Percentiles rank a stretch among this genome's conserved stretches.
Evolutionary conservation across 1,140 invertebrate species (phyloP).

Genomic region (Brachionus sp.): DNA sequence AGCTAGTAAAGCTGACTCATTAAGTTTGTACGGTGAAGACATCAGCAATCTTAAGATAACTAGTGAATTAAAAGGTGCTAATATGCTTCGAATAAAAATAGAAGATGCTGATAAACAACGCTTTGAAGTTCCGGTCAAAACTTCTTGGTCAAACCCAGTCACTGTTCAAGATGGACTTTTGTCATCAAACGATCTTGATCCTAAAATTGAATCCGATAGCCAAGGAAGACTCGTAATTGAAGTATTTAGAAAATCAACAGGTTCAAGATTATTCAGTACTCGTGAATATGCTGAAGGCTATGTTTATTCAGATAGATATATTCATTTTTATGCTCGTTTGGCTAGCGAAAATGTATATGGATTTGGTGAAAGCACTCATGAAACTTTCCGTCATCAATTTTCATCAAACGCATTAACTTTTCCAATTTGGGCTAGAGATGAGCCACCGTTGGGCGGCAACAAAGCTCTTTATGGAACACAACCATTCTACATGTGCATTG

Average conservation of each 20-base stretch:
- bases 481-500: conserved; percentile 38
- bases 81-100: conserved; percentile 48
- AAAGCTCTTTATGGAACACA: conserved; percentile 32
- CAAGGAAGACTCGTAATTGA: conserved; percentile 21
- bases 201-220: conserved; percentile 16
- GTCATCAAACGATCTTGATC: conserved; percentile 11
- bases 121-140: conserved; percentile 55
- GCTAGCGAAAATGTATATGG: conserved; percentile 45
- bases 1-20: not conserved
- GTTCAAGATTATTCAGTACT: conserved; percentile 25
- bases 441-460: conserved; percentile 4
- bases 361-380: conserved; percentile 45
- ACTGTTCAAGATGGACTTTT: not conserved
- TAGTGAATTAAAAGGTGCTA: conserved; percentile 31
- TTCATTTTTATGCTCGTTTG: conserved; percentile 47
- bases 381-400: conserved; percentile 35
- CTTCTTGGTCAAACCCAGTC: conserved; percentile 3
- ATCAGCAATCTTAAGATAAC: conserved; percentile 15
- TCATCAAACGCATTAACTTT: conserved; percentile 1
- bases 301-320: conserved; percentile 46
- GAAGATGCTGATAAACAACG: conserved; percentile 52
- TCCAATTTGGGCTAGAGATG: conserved; percentile 36
- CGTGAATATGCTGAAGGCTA: conserved; percentile 41
- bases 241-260: conserved; percentile 26
- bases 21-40: conserved; percentile 37